Base-by-base conservation (phyloP, 2,113 vertebrate genomes). In the Cochlearius cochlearius region DNA sequence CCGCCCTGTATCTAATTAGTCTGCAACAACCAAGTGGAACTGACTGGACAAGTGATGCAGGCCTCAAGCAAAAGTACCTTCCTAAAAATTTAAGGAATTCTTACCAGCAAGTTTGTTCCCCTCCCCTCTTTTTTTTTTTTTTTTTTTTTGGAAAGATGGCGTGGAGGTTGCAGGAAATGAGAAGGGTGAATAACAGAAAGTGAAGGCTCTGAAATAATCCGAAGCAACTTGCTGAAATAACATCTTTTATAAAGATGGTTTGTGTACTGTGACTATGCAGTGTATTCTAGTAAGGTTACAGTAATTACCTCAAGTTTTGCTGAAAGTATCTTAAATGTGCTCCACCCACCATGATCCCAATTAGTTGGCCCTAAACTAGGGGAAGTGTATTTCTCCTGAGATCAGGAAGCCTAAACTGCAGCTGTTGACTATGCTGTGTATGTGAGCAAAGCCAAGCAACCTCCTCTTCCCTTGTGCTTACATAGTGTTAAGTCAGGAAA, bases 321-420 rank as follows among this genome's bases (percentile, higher is more conserved):
- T n/a, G 55, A 8, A 88, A 86, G 58, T 58, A 10, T 64, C 38
- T 73, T 76, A 53, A 50, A 27, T 60, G 67, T 50, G 14, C 38
- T 86, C 7, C 19, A 83, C 38, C 62, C 11, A 49, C 34, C 10
- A 5, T 22, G 29, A 92, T 34, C 56, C 23, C 19, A 64, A 11
- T 69, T 82, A 66, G 39, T 68, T 96, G 88, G 85, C 55, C 43
- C 50, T 92, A 68, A 73, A 27, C 50, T 59, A 43, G 39, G 34
- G 27, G 7, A 73, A 77, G 32, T n/a, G 8, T 67, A n/a, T 93
- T 97, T 90, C 92, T 66, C 67, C 64, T 93, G 93, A 94, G 58
- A 71, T 94, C 17, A 39, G 73, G 32, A 67, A 88, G 29, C 56
- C 79, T 86, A 22, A 56, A 47, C n/a, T 94, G 66, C 55, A 62